phyloP scores from a whole-genome alignment of 2,113 vertebrate species.

The Sciurus niger region DNA sequence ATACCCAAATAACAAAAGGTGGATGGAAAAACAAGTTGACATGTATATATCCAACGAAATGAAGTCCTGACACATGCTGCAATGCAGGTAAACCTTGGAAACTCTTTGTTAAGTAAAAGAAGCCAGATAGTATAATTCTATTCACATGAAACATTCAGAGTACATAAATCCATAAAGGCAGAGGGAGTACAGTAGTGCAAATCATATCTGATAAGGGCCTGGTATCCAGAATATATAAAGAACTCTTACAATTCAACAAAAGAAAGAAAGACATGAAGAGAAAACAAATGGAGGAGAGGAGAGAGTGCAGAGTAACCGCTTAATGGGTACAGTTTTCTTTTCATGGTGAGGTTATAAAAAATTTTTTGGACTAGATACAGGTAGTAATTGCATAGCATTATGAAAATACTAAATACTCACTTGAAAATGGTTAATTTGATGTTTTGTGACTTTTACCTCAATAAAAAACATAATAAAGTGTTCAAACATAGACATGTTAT shows the following conservation, averaged over 20 bases:
- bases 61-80: neutral
- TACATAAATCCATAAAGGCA: no score
- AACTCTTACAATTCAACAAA: no score
- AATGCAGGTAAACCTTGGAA: neutral
- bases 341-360: neutral
- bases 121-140: neutral
- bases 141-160: neutral
- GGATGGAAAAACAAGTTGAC: neutral
- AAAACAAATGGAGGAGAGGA: neutral
- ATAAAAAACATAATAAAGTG: conserved; percentile 1
- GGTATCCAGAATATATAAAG: no score
- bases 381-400: neutral
- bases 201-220: no score
- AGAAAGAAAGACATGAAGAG: no score
- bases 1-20: neutral
- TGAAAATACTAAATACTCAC: neutral
- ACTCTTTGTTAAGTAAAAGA: neutral
- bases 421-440: neutral
- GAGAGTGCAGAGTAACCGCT: neutral
- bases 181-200: neutral
- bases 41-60: neutral
- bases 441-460: neutral
- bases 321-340: neutral
- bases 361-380: neutral
- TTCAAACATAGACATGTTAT: neutral